Conservation (phyloP, 2,888 invertebrate species). For the Melinaea menophilus region DNA sequence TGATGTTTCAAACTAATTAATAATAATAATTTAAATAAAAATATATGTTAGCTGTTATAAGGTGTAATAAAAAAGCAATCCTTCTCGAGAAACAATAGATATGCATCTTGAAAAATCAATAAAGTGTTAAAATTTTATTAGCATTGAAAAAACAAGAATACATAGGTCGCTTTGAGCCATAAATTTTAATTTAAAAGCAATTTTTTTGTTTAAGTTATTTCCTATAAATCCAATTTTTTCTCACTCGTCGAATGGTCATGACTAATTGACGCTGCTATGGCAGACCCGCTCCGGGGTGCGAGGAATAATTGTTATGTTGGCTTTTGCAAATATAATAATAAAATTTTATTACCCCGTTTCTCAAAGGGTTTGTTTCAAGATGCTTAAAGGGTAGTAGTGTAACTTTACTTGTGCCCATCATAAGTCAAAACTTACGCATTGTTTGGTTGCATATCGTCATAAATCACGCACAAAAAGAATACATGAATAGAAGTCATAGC, state of each 20-base stretch:
- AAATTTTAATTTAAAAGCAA: conserved; percentile 60
- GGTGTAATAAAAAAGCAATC: conserved; percentile 10
- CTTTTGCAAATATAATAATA: conserved; percentile 76
- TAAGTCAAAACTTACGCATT: conserved; percentile 69
- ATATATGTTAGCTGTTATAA: no score
- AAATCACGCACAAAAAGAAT: conserved; percentile 70
- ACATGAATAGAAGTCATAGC: conserved; percentile 59
- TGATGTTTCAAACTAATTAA: conserved; percentile 4
- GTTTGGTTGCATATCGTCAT: conserved; percentile 72
- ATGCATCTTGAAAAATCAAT: conserved; percentile 12
- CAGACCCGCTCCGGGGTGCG: conserved; percentile 61
- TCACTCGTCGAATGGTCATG: conserved; percentile 44
- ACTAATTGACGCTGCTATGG: conserved; percentile 66
- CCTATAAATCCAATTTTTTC: conserved; percentile 56
- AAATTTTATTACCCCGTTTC: conserved; percentile 75
- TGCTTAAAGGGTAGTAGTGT: conserved; percentile 68
- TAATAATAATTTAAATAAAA: neutral
- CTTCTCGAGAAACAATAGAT: conserved; percentile 2
- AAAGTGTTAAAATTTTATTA: conserved; percentile 68
- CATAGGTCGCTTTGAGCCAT: conserved; percentile 52
- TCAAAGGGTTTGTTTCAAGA: conserved; percentile 70
- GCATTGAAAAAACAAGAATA: conserved; percentile 57
- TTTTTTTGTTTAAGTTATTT: conserved; percentile 59
- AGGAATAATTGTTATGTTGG: conserved; percentile 55
- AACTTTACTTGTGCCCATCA: conserved; percentile 54